phyloP scores from a whole-genome alignment of 2,113 vertebrate species.

The Dipodomys merriami region DNA sequence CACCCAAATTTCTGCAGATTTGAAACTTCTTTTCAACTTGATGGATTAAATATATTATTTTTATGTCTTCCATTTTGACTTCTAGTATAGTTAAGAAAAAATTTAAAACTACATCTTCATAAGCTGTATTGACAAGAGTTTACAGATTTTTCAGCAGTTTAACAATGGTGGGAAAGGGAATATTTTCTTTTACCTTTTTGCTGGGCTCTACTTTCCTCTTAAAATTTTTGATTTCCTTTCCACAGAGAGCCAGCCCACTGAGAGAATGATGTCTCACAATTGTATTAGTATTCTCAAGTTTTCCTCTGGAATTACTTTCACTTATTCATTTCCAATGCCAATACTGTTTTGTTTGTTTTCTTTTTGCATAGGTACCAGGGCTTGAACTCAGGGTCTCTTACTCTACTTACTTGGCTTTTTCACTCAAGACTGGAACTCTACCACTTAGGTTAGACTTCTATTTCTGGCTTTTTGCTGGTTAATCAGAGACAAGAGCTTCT shows the following conservation, averaged over 20 bases:
- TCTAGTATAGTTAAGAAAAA: too few species aligned
- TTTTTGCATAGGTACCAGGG: neutral
- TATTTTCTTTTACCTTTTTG: neutral
- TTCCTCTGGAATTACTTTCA: constrained; percentile 1
- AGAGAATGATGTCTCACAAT: neutral
- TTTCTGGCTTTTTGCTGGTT: too few species aligned
- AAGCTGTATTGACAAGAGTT: neutral
- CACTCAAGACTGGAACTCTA: too few species aligned
- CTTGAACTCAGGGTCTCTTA: too few species aligned
- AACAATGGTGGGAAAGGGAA: neutral
- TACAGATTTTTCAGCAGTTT: neutral
- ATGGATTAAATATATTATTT: neutral
- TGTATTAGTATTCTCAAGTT: neutral
- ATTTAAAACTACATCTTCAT: too few species aligned
- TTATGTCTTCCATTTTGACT: too few species aligned
- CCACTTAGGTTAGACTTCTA: too few species aligned
- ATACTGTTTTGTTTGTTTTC: neutral
- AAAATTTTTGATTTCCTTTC: neutral
- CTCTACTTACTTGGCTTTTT: too few species aligned
- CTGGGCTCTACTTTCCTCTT: neutral
- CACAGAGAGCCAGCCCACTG: neutral
- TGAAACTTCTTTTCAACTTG: neutral
- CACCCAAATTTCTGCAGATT: neutral
- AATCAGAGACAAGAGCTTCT: too few species aligned
- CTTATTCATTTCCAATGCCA: constrained; percentile 1